Conservation (phyloP, 2,888 invertebrate genomes). For the Agrypnus murinus region DNA sequence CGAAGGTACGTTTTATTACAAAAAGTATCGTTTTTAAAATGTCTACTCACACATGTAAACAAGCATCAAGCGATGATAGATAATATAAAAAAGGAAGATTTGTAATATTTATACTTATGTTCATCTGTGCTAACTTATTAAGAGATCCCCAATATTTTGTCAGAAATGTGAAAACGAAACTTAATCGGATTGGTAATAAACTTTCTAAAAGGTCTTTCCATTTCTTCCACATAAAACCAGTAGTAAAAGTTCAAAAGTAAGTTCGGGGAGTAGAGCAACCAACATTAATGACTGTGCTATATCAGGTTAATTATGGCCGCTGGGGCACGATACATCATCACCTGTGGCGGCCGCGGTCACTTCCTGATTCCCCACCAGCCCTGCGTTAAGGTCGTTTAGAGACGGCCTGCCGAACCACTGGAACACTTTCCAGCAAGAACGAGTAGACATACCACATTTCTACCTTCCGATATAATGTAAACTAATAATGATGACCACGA, state of each 20-base stretch:
- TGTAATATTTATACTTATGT: too few relatives aligned
- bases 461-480: constrained; percentile 7
- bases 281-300: constrained; percentile 58
- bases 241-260: constrained; percentile 45
- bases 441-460: constrained; percentile 31
- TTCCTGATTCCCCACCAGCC: constrained; percentile 57
- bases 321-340: constrained; percentile 61
- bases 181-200: constrained; percentile 32
- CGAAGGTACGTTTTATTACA: too few relatives aligned
- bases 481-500: not conserved
- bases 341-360: constrained; percentile 58
- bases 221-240: constrained; percentile 35
- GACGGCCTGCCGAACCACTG: constrained; percentile 52
- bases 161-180: constrained; percentile 35
- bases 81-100: too few relatives aligned
- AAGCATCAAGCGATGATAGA: too few relatives aligned
- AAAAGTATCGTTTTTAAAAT: not conserved
- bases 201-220: constrained; percentile 41
- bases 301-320: constrained; percentile 61
- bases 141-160: constrained; percentile 16
- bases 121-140: too few relatives aligned
- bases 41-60: not conserved
- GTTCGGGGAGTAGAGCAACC: constrained; percentile 49
- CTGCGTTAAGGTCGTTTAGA: constrained; percentile 54
- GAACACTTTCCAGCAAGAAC: constrained; percentile 54